phyloP scores from a whole-genome alignment of 2,797 vertebrate species.

The Eupleurogrammus muticus region DNA sequence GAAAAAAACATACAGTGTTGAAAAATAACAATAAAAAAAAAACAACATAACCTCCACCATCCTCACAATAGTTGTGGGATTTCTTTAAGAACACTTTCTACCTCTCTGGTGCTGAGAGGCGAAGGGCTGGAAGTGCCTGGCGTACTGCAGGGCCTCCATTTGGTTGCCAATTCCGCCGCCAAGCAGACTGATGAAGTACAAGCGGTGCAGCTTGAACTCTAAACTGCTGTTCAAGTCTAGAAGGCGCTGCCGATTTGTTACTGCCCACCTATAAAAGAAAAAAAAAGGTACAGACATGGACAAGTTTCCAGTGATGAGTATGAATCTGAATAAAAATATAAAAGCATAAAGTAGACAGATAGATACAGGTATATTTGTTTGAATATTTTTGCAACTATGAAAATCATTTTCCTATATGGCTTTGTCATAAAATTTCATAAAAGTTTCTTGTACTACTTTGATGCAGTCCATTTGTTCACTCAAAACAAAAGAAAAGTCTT shows the following conservation, averaged over 20 bases:
- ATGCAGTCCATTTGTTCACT: not conserved
- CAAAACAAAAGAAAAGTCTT: not conserved
- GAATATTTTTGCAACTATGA: not conserved
- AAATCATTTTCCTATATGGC: not conserved
- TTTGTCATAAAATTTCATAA: too few relatives aligned
- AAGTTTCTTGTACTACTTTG: not conserved
- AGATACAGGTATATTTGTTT: not conserved
- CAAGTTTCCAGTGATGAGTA: not conserved
- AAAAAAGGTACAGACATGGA: not conserved
- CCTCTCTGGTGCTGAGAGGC: conserved; percentile 92
- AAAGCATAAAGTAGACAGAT: not conserved
- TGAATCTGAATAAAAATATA: not conserved
- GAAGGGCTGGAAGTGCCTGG: conserved; percentile 92
- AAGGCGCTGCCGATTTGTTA: conserved; percentile 90
- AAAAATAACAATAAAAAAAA: not conserved
- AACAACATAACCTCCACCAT: not conserved
- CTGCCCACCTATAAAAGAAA: conserved; percentile 89
- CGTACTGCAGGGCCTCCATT: conserved; percentile 91
- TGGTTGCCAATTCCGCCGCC: conserved; percentile 89
- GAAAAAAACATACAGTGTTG: conserved; percentile 2
- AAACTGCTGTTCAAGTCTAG: conserved; percentile 92
- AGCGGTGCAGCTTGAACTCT: conserved; percentile 92
- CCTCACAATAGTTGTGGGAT: not conserved
- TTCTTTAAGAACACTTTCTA: conserved; percentile 39
- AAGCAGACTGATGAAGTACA: conserved; percentile 92